Evolutionary conservation across 2,113 vertebrate genomes (phyloP), one percentile per base, ranked within the genome.

Genomic region (Rhinichthys klamathensis): DNA sequence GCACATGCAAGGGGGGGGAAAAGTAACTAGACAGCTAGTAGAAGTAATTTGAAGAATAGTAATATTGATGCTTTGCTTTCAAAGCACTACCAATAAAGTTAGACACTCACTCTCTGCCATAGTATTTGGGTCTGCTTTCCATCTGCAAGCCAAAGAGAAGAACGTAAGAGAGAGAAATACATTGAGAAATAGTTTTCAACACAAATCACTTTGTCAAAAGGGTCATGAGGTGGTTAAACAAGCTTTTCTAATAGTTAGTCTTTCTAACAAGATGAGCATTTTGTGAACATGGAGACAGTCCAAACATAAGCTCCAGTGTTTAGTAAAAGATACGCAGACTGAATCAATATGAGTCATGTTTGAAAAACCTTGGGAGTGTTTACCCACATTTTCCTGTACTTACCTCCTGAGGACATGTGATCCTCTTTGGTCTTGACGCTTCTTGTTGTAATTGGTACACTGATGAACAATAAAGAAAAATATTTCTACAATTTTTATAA

Each of bases 361-460:
- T 13, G 25, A 44, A 44, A 4, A 12, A 65, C 32, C 60, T 67
- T 65, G 44, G 61, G 27, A 70, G 63, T 21, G 21, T 78, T 63
- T 38, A 83, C 56, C 49, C 44, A 15, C 30, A 85, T 58, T 74
- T 85, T 69, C 21, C 56, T 44, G 30, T 82, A 96, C 97, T 95
- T 88, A 99, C 98, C 97, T 99, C 97, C 87, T 94, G 95, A 89
- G 97, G 94, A 95, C 97, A 98, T 84, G 96, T 96, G 90, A 98
- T 96, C 94, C 98, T 97, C 94, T 98, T 99, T 94, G 98, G 98
- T 88, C 96, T 96, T 11, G 97, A 97, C 3, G 98, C 96, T 89
- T 99, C 98, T 93, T 99, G 98, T 92, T 99, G 98, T 84, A 99
- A 92, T 89, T 99, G 98, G 94, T 99, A 99, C 90, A 99, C 98